These are phyloP conservation scores for Phoebastria nigripes DNA, from an alignment of 2,797 vertebrate genomes.

Conservation along the genomic window DNA sequence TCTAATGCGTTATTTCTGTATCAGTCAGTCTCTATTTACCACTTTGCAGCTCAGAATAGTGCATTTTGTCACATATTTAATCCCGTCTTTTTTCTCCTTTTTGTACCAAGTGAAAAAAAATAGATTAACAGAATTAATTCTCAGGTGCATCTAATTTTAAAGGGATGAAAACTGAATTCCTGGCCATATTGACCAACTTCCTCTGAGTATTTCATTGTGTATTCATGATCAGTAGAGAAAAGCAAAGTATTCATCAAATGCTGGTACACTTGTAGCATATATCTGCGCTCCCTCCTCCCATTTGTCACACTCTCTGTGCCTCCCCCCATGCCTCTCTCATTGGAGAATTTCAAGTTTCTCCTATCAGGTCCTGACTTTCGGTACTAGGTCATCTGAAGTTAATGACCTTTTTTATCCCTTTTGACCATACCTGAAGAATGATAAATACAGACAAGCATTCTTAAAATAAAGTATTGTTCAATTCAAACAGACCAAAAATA, in stretches of 20 bases:
- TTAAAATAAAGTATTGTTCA: neutral
- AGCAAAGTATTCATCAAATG: neutral
- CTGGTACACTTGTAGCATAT: neutral
- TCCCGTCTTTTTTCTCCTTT: neutral
- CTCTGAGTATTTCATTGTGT: neutral
- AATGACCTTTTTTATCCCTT: neutral
- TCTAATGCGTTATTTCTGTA: neutral
- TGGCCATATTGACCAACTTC: neutral
- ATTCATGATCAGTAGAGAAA: neutral
- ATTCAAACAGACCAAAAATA: neutral
- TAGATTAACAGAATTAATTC: neutral
- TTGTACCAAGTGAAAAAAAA: neutral
- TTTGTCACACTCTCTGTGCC: neutral
- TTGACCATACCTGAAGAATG: neutral
- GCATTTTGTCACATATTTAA: neutral
- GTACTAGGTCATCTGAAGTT: neutral
- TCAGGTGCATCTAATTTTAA: neutral
- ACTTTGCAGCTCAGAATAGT: neutral
- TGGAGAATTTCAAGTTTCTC: neutral
- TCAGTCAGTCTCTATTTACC: neutral
- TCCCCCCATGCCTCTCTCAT: neutral
- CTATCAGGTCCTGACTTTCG: neutral
- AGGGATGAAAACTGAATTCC: neutral
- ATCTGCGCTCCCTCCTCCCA: neutral
- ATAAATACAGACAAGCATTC: neutral